Conservation (phyloP, 1,140 invertebrate genomes). For the Littorina saxatilis region DNA sequence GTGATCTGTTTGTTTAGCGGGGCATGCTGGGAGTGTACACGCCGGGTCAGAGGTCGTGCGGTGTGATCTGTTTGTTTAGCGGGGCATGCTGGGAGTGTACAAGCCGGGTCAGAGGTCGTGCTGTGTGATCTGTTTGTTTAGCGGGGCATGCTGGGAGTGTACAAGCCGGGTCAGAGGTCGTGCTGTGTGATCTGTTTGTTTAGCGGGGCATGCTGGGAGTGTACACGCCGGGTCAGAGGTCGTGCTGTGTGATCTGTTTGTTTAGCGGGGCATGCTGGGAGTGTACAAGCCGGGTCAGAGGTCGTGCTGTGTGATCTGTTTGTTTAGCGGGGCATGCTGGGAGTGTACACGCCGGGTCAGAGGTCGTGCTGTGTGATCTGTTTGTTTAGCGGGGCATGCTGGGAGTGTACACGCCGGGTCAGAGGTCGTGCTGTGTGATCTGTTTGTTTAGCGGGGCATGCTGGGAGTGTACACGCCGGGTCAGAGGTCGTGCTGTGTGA, state of each 20-base stretch:
- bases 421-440: constrained; percentile 21
- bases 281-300: constrained; percentile 5
- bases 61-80: constrained; percentile 27
- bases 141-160: neutral
- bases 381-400: constrained; percentile 15
- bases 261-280: neutral
- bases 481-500: constrained; percentile 14
- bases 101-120: constrained; percentile 8
- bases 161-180: constrained; percentile 4
- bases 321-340: constrained; percentile 2
- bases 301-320: constrained; percentile 27
- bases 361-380: constrained; percentile 22
- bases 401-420: neutral
- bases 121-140: constrained; percentile 23
- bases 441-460: constrained; percentile 21
- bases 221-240: constrained; percentile 3
- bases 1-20: constrained; percentile 29
- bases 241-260: constrained; percentile 27
- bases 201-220: neutral
- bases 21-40: neutral
- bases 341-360: constrained; percentile 1
- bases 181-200: constrained; percentile 28
- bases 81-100: neutral
- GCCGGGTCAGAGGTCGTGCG: constrained; percentile 10
- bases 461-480: neutral